Percentiles rank a stretch among this genome's conserved stretches.
Evolutionary conservation across 1,140 invertebrate species (phyloP).

Genomic region (Daktulosphaira vitifoliae): DNA sequence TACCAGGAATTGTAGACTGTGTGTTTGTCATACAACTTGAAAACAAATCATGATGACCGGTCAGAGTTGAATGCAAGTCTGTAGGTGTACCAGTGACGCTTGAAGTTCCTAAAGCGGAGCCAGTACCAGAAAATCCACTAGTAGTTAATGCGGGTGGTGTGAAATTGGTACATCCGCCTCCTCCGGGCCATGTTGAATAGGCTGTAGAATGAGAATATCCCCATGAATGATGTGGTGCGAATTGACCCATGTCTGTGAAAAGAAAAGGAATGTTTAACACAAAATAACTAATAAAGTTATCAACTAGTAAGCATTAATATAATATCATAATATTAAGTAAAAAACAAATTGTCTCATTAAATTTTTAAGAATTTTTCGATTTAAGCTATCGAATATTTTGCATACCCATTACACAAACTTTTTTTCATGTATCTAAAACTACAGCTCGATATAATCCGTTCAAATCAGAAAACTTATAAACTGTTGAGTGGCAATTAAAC

Average conservation of each 20-base stretch:
- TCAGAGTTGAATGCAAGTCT: constrained; percentile 2
- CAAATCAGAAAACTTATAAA: too few relatives aligned
- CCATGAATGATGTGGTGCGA: constrained; percentile 18
- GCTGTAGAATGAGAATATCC: constrained; percentile 27
- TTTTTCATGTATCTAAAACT: too few relatives aligned
- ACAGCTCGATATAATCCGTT: too few relatives aligned
- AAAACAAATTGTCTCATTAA: too few relatives aligned
- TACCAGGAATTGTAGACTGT: background rate
- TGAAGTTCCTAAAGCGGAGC: too few relatives aligned
- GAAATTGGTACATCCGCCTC: constrained; percentile 23
- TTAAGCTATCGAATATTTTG: too few relatives aligned
- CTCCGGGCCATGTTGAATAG: constrained; percentile 18
- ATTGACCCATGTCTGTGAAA: constrained; percentile 23
- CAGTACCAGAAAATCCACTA: background rate
- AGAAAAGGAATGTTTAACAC: background rate
- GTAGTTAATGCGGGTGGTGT: constrained; percentile 12
- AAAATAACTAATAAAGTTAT: too few relatives aligned
- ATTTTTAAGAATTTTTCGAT: too few relatives aligned
- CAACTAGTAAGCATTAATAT: too few relatives aligned
- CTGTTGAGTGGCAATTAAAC: too few relatives aligned
- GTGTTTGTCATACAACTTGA: background rate
- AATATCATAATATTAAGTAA: too few relatives aligned
- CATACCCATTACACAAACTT: too few relatives aligned
- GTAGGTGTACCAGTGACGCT: background rate
- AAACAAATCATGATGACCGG: constrained; percentile 16